Base-by-base conservation (phyloP, 2,797 vertebrate species). In the Hippocampus kuda region DNA sequence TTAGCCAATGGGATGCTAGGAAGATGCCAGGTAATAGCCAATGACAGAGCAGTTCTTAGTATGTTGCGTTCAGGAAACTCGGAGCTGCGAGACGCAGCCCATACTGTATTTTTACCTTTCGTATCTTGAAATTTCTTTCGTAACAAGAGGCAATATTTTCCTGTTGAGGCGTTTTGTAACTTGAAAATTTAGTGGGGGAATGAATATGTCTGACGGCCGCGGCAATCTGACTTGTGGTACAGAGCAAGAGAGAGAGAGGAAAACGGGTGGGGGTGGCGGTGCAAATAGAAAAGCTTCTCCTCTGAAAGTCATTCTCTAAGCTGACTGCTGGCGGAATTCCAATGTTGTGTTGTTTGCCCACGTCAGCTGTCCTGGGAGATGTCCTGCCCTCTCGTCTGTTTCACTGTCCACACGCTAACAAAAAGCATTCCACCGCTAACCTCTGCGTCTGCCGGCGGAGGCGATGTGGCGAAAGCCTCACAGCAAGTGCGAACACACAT, bases 351-450 rank as follows among this genome's bases (percentile, higher is more conserved):
- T 83, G 83, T 87, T 84, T 81, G 84, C 75, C 72, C 72, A 76
- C 71, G 81, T 89, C 86, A 87, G 86, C 85, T 81, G 79, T 80
- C 82, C 81, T 81, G 80, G 81, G 79, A 83, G 75, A 77, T 74
- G 73, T 76, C 79, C 75, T 84, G 79, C 75, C 77, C 83, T 84
- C 71, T 64, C 77, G 75, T 74, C 76, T 73, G 53, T 76, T 64
- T 71, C 67, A 66, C 74, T 75, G 70, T 77, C 68, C 72, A 67
- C 38, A 3, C 49, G 49, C 60, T 12, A 13, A 60, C 57, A 60
- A 60, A 34, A 18, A 60, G 27, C 7, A 60, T 60, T 68, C 72
- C 69, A 30, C 72, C 71, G 71, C 59, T 75, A 65, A 72, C 72
- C 65, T 72, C 34, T 38, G 72, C 71, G 56, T 57, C 66, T 69